Evolutionary conservation across 1,140 invertebrate genomes (phyloP).

Genomic region (Cydia fagiglandana): DNA sequence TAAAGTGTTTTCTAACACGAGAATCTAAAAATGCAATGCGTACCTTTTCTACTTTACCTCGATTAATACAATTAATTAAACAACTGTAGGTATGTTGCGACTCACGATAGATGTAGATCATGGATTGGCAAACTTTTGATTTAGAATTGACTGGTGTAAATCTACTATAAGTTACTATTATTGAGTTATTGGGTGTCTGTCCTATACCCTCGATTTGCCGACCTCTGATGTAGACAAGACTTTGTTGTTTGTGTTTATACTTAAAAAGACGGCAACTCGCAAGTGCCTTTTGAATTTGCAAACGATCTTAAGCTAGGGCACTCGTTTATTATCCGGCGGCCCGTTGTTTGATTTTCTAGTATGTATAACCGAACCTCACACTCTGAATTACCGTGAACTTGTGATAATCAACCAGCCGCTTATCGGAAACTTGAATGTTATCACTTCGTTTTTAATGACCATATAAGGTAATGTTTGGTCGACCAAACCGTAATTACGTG

Average conservation of each 20-base stretch:
- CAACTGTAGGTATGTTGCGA: no score
- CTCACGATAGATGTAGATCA: no score
- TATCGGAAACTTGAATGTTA: slow-evolving; percentile 14
- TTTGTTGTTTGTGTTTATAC: neutral
- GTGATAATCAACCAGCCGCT: neutral
- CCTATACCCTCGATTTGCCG: no score
- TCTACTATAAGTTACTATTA: no score
- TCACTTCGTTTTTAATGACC: slow-evolving; percentile 12
- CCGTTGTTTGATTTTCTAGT: no score
- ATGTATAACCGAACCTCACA: neutral
- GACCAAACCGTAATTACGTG: slow-evolving; percentile 3
- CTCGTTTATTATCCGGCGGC: neutral
- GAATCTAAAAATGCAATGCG: neutral
- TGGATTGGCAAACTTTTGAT: no score
- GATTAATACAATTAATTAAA: no score
- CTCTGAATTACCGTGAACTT: neutral
- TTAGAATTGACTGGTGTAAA: no score
- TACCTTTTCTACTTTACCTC: no score
- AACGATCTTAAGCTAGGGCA: neutral
- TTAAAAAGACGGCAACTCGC: neutral
- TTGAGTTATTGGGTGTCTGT: no score
- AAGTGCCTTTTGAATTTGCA: neutral
- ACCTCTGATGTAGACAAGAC: no score
- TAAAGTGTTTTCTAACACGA: neutral
- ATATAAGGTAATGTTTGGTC: slow-evolving; percentile 27